Percentiles rank a stretch among this genome's conserved stretches.
Conservation (phyloP, 2,797 vertebrate genomes). For the Gallinago solitaria region DNA sequence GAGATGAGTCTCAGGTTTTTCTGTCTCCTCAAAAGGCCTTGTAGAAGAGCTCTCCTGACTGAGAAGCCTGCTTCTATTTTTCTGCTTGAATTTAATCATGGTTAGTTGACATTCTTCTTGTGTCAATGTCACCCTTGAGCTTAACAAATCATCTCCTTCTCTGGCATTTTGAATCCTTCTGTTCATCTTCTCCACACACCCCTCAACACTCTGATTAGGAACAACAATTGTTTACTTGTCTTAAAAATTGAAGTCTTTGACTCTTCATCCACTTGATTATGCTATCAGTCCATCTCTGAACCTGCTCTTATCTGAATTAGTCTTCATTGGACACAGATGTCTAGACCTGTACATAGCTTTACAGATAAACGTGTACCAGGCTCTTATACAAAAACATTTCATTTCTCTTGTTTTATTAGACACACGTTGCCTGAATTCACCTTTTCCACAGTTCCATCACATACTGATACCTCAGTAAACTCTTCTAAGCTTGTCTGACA, state of each 20-base stretch:
- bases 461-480: neutral
- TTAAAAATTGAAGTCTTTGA: neutral
- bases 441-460: neutral
- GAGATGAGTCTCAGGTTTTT: neutral
- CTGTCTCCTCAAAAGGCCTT: neutral
- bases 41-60: neutral
- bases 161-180: slow-evolving; percentile 26
- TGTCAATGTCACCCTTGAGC: neutral
- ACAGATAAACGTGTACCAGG: neutral
- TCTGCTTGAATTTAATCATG: neutral
- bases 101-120: neutral
- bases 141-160: slow-evolving; percentile 17
- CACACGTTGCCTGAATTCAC: neutral
- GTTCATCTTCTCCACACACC: slow-evolving; percentile 5
- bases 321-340: neutral
- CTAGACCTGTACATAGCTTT: neutral
- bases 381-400: neutral
- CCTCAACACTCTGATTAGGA: neutral
- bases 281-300: neutral
- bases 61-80: neutral
- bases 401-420: slow-evolving; percentile 35
- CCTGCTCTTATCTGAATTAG: neutral
- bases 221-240: slow-evolving; percentile 14
- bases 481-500: neutral
- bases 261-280: neutral